Percentiles rank a stretch among this genome's conserved stretches.
Conservation (phyloP, 2,888 invertebrate genomes). For the Apeira syringaria region DNA sequence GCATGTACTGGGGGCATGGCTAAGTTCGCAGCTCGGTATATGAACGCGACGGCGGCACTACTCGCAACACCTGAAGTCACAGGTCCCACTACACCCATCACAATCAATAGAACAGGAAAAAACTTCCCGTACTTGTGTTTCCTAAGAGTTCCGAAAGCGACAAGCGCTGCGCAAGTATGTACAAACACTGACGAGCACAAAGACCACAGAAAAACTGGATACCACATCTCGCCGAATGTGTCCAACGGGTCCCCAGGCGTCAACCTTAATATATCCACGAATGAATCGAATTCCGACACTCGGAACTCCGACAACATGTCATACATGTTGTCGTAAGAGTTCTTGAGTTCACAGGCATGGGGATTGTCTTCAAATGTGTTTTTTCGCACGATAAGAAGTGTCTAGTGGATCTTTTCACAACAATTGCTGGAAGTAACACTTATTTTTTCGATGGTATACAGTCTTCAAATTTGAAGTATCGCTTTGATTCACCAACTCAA, state of each 20-base stretch:
- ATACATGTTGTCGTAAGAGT: conserved; percentile 76
- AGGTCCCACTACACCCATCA: conserved; percentile 95
- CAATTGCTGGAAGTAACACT: conserved; percentile 4
- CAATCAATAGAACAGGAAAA: conserved; percentile 93
- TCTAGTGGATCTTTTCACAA: conserved; percentile 21
- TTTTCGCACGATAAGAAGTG: conserved; percentile 34
- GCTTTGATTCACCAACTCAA: neutral
- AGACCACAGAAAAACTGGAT: conserved; percentile 97
- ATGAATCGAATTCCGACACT: conserved; percentile 86
- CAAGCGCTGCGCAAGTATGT: conserved; percentile 94
- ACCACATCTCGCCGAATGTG: conserved; percentile 97
- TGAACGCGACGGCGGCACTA: conserved; percentile 97
- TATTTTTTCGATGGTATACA: conserved; percentile 2
- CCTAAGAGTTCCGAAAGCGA: conserved; percentile 95
- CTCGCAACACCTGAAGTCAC: conserved; percentile 94
- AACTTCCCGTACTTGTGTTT: conserved; percentile 98
- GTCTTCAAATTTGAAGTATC: neutral
- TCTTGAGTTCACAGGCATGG: conserved; percentile 70
- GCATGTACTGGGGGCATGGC: conserved; percentile 96
- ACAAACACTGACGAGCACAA: conserved; percentile 96
- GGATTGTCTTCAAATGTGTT: conserved; percentile 55
- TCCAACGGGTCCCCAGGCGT: conserved; percentile 86
- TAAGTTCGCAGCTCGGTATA: conserved; percentile 94
- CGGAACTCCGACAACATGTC: conserved; percentile 83
- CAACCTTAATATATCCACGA: conserved; percentile 87